phyloP scores from a whole-genome alignment of 2,888 invertebrate species.

The Leucoptera coffeella region DNA sequence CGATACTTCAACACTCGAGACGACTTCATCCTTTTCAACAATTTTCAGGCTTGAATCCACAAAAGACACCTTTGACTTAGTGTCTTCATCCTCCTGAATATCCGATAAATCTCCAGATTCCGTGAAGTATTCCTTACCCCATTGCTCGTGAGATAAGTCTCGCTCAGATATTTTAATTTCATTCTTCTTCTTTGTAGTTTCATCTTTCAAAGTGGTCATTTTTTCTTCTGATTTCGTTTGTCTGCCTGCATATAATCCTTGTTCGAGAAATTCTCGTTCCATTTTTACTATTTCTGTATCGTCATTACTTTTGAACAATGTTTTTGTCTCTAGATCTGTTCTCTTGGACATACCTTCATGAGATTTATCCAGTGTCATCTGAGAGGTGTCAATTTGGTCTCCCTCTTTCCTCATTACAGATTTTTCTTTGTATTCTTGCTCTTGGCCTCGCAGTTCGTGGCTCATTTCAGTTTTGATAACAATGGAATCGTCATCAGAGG shows the following conservation, averaged over 20 bases:
- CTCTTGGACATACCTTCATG: constrained; percentile 44
- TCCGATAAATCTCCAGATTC: constrained; percentile 40
- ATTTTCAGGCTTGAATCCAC: constrained; percentile 37
- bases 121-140: constrained; percentile 50
- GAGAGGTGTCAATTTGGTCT: constrained; percentile 41
- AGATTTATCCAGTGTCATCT: constrained; percentile 45
- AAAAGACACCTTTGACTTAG: constrained; percentile 29
- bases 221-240: constrained; percentile 43
- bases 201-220: constrained; percentile 45
- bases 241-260: constrained; percentile 37
- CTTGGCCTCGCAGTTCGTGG: constrained; percentile 38
- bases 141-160: constrained; percentile 44
- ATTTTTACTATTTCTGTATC: constrained; percentile 33
- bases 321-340: constrained; percentile 40
- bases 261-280: constrained; percentile 35
- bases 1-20: constrained; percentile 32
- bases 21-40: constrained; percentile 37
- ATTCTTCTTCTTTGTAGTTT: constrained; percentile 36
- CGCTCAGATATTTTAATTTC: constrained; percentile 48
- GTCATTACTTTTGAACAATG: constrained; percentile 32
- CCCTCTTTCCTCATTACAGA: constrained; percentile 34
- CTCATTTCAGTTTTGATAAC: constrained; percentile 42
- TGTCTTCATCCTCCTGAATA: constrained; percentile 34
- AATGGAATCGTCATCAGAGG: constrained; percentile 41
- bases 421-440: constrained; percentile 44